A percentile compares a stretch with the other conserved stretches of the same genome.
Evolutionary conservation across 2,888 invertebrate species (phyloP).

Genomic region (Colletes collaris): DNA sequence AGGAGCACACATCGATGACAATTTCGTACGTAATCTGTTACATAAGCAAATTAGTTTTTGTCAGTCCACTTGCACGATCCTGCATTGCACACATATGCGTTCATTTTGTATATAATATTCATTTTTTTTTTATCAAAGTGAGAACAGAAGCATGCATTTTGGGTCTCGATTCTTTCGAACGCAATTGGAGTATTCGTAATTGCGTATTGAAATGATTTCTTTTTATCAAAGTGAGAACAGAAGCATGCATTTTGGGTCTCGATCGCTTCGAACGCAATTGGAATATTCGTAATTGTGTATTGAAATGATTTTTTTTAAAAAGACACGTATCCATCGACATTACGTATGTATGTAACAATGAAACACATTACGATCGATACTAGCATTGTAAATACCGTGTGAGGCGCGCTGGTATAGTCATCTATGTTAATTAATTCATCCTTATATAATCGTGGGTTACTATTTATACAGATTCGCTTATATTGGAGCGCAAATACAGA

Average conservation of each 20-base stretch:
- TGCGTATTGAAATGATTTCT: too few relatives aligned
- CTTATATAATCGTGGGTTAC: conserved; percentile 35
- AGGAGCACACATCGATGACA: conserved; percentile 19
- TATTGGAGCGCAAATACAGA: background rate
- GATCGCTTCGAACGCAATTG: background rate
- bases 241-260: background rate
- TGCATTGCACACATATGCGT: background rate
- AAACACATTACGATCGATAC: background rate
- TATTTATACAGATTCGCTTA: conserved; percentile 31
- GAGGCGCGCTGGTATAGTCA: background rate
- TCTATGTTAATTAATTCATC: conserved; percentile 45
- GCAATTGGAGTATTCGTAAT: background rate
- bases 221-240: background rate
- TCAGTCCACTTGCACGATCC: background rate
- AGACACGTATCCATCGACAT: background rate
- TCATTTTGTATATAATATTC: background rate
- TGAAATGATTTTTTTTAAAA: too few relatives aligned
- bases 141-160: background rate
- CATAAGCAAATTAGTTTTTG: conserved; percentile 41
- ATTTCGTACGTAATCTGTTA: conserved; percentile 42
- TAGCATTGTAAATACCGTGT: background rate
- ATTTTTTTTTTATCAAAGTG: background rate
- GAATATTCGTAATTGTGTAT: background rate
- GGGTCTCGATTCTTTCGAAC: background rate
- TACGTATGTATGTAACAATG: background rate